Percentiles rank a stretch among this genome's conserved stretches.
Evolutionary conservation across 2,888 invertebrate genomes (phyloP).

Genomic region (Tineola bisselliella): DNA sequence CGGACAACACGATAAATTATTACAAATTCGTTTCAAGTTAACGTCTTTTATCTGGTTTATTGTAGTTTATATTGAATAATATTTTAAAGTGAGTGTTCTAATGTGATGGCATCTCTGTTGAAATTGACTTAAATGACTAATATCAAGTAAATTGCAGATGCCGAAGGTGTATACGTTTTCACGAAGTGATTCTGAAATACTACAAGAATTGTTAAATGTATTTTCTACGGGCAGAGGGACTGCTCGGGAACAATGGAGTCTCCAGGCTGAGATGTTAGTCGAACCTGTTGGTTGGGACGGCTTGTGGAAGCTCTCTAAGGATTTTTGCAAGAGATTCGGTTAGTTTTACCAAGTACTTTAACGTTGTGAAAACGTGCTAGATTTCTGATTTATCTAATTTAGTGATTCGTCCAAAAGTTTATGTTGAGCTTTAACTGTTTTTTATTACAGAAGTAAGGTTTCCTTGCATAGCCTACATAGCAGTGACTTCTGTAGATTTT

Average conservation of each 20-base stretch:
- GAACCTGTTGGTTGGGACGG: constrained; percentile 77
- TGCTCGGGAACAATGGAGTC: constrained; percentile 50
- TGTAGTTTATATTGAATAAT: too few relatives aligned
- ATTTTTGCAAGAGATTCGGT: constrained; percentile 71
- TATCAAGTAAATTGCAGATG: constrained; percentile 30
- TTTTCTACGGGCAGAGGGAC: constrained; percentile 41
- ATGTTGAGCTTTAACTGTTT: neutral
- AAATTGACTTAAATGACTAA: too few relatives aligned
- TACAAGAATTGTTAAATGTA: constrained; percentile 40
- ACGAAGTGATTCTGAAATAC: constrained; percentile 46
- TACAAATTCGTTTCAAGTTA: neutral
- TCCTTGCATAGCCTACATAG: constrained; percentile 71
- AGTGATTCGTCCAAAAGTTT: too few relatives aligned
- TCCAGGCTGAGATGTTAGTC: constrained; percentile 64
- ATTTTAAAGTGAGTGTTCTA: too few relatives aligned
- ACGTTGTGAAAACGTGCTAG: too few relatives aligned
- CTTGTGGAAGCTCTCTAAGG: constrained; percentile 74
- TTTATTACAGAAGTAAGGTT: constrained; percentile 63
- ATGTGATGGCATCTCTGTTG: too few relatives aligned
- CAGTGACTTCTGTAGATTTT: constrained; percentile 67
- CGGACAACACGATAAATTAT: too few relatives aligned
- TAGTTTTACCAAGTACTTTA: constrained; percentile 22
- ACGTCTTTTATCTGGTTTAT: neutral
- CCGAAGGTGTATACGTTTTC: constrained; percentile 49
- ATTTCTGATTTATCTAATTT: too few relatives aligned